Evolutionary conservation across 2,888 invertebrate genomes (phyloP).

Genomic region (Gasteruption jaculator): DNA sequence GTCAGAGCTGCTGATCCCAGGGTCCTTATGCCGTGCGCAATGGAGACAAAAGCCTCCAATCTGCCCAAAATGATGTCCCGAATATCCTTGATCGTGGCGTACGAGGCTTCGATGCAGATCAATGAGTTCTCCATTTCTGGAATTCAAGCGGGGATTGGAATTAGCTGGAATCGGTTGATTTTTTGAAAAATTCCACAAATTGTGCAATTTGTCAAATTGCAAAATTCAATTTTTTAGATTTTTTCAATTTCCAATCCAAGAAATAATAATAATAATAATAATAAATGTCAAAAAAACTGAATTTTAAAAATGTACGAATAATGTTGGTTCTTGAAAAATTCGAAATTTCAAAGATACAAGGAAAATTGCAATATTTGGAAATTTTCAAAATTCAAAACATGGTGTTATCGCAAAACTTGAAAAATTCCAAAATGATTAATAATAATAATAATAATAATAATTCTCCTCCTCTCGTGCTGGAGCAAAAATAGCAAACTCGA

Average conservation of each 20-base stretch:
- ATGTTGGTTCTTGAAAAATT: too few species aligned
- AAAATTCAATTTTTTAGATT: background rate
- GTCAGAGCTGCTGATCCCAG: constrained; percentile 73
- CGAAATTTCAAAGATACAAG: too few species aligned
- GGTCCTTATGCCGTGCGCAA: constrained; percentile 60
- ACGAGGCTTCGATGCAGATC: constrained; percentile 41
- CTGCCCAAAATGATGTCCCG: constrained; percentile 38
- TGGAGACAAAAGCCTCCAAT: constrained; percentile 40
- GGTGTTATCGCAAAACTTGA: too few species aligned
- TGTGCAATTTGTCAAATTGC: constrained; percentile 1
- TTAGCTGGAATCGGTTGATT: background rate
- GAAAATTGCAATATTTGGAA: too few species aligned
- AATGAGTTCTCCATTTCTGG: constrained; percentile 37
- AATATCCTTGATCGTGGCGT: constrained; percentile 37
- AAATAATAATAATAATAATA: constrained; percentile 3
- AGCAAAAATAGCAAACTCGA: too few species aligned
- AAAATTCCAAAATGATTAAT: too few species aligned
- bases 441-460: too few species aligned
- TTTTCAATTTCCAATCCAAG: background rate
- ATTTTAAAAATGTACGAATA: too few species aligned
- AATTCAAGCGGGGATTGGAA: constrained; percentile 10
- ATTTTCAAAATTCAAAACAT: too few species aligned
- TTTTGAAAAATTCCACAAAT: background rate
- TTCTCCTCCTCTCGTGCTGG: too few species aligned
- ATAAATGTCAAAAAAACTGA: too few species aligned